Base-by-base conservation (phyloP, 2,113 vertebrate genomes). In the Neotragus moschatus region DNA sequence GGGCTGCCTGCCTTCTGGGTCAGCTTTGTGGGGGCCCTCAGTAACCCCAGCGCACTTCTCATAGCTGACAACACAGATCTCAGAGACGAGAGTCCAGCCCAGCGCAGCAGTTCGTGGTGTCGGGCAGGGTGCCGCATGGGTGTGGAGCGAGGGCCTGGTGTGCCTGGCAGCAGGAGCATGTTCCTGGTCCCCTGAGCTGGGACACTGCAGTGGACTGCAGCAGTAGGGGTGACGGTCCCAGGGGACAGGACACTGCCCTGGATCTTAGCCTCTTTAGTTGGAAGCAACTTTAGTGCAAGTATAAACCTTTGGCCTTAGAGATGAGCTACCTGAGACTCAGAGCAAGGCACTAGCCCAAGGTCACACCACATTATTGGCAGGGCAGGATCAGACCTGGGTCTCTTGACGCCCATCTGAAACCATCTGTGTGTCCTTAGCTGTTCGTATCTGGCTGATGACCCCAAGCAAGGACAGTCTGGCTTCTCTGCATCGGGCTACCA, bases 111-210 rank as follows among this genome's bases (percentile, higher is more conserved):
- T 6, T 28, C 6, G 1, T 5, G 19, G 60, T 12, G 5, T n/a
- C 1, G 10, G 43, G 25, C 4, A 19, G 56, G n/a, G 77, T 4
- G 3, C 7, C 25, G 1, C 1, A 6, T 15, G 56, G 53, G 33
- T 53, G 13, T 51, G 51, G 61, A 6, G 0, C 0, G 49, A 26
- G 39, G 70, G 73, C 30, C 56, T 7, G 23, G 19, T 6, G 2
- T 55, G 56, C 33, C 47, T 6, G 13, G 14, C 21, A 36, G 13
- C 51, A 16, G 14, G 58, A 66, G 8, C 26, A 28, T 14, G 15
- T 36, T 28, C 70, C 61, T 36, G 16, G 33, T 3, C 43, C 45
- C 26, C 23, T 30, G 5, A 6, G 55, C 33, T 33, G 80, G 77
- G 53, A 53, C 33, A 14, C 45, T 10, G 60, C 6, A 2, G 12